These are phyloP conservation scores for Anthopleura xanthogrammica DNA, from an alignment of 92 coral and sea anemone species.

Conservation along the genomic window DNA sequence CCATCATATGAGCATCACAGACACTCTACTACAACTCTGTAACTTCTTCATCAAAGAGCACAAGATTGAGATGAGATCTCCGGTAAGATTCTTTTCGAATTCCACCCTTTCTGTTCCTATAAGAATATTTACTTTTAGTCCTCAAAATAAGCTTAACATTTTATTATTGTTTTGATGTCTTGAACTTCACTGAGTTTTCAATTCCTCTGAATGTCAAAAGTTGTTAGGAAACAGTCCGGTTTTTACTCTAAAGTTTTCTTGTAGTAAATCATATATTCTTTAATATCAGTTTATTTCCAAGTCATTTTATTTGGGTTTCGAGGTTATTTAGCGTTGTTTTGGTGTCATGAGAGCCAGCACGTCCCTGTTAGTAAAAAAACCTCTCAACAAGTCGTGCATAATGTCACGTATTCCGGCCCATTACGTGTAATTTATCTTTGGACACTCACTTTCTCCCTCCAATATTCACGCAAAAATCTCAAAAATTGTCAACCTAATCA, in stretches of 20 bases:
- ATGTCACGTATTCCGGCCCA: neutral
- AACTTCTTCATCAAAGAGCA: conserved; percentile 56
- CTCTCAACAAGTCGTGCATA: neutral
- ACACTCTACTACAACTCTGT: conserved; percentile 57
- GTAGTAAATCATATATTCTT: neutral
- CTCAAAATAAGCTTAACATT: neutral
- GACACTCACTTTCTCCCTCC: neutral
- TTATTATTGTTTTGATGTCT: neutral
- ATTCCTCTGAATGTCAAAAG: neutral
- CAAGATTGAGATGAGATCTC: conserved; percentile 46
- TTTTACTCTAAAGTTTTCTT: neutral
- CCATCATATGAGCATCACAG: conserved; percentile 74
- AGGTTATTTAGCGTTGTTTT: neutral
- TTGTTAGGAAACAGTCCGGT: neutral
- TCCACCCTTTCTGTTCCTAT: neutral
- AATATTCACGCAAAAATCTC: neutral
- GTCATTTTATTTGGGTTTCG: neutral
- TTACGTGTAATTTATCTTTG: neutral
- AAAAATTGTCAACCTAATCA: neutral
- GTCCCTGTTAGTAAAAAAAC: neutral
- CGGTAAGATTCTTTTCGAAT: conserved; percentile 36
- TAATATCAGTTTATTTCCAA: neutral
- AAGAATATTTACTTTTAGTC: neutral
- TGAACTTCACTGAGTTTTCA: neutral
- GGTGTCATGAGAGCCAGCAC: neutral